Base-by-base conservation (phyloP, 2,797 vertebrate species). In the Pogoniulus pusillus region DNA sequence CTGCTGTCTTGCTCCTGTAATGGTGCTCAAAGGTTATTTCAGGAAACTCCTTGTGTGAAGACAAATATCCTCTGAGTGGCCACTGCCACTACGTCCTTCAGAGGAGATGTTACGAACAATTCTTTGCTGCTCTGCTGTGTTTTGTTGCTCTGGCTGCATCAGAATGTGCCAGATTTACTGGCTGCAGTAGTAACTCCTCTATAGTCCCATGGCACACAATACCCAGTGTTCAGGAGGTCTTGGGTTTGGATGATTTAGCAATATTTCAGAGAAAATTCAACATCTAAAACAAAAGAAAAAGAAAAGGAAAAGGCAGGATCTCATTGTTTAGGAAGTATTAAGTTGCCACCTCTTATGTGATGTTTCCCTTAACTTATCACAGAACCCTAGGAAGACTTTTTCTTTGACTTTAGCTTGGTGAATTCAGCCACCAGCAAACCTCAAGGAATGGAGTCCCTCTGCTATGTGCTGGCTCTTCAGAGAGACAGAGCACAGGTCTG, bases 281-380 rank as follows among this genome's bases (percentile, higher is more conserved):
- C 19, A 72, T 29, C 32, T 68, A 35, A 89, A 49, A 49, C 26
- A 51, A 53, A 27, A 51, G 7, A 51, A 0, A 26, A 23, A 10
- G 62, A 41, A 35, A 26, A 9, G 1, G 2, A 18, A 69, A 91
- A 81, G 6, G 7, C 32, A 60, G 22, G 10, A 7, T 68, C 55
- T 30, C 18, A 37, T 53, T 53, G 10, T 9, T 51, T 32, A 58
- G 58, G 57, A 60, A 43, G 7, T 37, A 55, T 60, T 47, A 66
- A 79, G 14, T 20, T 73, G 62, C 18, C 41, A 82, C 11, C 7
- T 70, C 12, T 63, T 32, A 27, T 0, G 2, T 1, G 0, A 22
- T 58, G 45, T 20, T 89, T 75, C 76, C 16, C 9, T 43, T 58
- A 49, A 58, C 16, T 58, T 32, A 12, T 26, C 54, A 27, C 35